Percentiles rank a stretch among this genome's conserved stretches.
These are phyloP conservation scores for Gerosis bhagava DNA, from an alignment of 2,888 invertebrate species.

Conservation along the genomic window DNA sequence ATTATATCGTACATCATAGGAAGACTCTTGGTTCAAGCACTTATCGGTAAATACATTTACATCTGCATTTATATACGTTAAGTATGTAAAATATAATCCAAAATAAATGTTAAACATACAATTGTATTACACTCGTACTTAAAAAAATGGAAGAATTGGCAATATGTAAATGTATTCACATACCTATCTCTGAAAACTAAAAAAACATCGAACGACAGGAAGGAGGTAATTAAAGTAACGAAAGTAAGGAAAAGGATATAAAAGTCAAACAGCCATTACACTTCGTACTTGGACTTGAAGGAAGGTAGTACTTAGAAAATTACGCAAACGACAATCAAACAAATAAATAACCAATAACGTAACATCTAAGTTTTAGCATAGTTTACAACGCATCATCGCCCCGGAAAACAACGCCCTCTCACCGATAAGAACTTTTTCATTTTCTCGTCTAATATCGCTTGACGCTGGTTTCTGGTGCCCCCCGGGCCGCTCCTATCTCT, in stretches of 20 bases:
- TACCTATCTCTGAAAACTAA: constrained; percentile 4
- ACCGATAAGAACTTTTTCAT: constrained; percentile 97
- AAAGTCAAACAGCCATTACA: constrained; percentile 60
- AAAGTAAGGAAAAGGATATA: constrained; percentile 2
- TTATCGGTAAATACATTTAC: constrained; percentile 19
- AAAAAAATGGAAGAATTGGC: neutral
- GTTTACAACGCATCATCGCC: constrained; percentile 66
- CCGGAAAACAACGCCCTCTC: constrained; percentile 75
- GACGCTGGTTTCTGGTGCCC: constrained; percentile 89
- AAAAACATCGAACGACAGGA: constrained; percentile 17
- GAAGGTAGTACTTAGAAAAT: constrained; percentile 40
- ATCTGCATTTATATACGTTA: neutral
- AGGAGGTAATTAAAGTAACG: constrained; percentile 12
- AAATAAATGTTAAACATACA: no score
- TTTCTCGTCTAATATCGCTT: constrained; percentile 95
- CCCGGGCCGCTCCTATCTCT: constrained; percentile 85
- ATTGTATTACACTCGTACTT: no score
- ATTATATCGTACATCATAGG: no score
- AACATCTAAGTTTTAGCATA: constrained; percentile 70
- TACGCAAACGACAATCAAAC: constrained; percentile 46
- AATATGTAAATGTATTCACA: constrained; percentile 16
- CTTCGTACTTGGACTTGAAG: constrained; percentile 60
- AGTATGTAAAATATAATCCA: no score
- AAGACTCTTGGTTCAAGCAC: constrained; percentile 17
- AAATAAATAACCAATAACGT: constrained; percentile 60